Percentiles rank a stretch among this genome's conserved stretches.
phyloP scores from a whole-genome alignment of 2,888 invertebrate species.

The Cancer borealis region DNA sequence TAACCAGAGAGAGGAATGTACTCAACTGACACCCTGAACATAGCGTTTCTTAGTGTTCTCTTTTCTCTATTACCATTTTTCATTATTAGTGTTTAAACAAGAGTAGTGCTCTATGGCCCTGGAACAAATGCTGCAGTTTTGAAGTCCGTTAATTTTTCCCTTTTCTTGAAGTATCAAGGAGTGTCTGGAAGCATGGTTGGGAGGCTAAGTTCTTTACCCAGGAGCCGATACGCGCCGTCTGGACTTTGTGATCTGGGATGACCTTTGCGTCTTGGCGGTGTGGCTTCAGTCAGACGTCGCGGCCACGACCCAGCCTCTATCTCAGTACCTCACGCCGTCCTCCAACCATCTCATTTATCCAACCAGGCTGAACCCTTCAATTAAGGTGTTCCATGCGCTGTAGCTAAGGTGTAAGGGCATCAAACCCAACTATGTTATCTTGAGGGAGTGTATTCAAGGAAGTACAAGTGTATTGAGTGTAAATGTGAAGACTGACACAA shows the following conservation, averaged over 20 bases:
- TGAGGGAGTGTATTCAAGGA: not conserved
- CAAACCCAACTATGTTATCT: not conserved
- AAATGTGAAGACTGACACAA: not conserved
- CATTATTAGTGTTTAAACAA: not conserved
- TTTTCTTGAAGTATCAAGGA: not conserved
- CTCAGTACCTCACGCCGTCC: conserved; percentile 44
- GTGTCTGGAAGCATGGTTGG: not conserved
- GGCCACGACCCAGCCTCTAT: conserved; percentile 23
- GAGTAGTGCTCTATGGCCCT: not conserved
- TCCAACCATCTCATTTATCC: conserved; percentile 39
- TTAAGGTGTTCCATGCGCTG: conserved; percentile 16
- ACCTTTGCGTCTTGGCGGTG: conserved; percentile 10
- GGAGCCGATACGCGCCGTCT: not conserved
- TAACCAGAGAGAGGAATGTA: not conserved
- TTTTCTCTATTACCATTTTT: not conserved
- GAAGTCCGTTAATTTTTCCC: not conserved
- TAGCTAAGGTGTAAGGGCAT: not conserved
- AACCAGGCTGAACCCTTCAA: conserved; percentile 21
- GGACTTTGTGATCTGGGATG: not conserved
- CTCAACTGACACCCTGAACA: not conserved
- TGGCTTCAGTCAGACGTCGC: conserved; percentile 13
- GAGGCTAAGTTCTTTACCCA: not conserved
- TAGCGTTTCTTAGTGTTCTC: not conserved
- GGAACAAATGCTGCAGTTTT: not conserved
- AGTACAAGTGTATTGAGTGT: not conserved